These are phyloP conservation scores for Trichosurus vulpecula DNA, from an alignment of 2,797 vertebrate species.

Conservation along the genomic window DNA sequence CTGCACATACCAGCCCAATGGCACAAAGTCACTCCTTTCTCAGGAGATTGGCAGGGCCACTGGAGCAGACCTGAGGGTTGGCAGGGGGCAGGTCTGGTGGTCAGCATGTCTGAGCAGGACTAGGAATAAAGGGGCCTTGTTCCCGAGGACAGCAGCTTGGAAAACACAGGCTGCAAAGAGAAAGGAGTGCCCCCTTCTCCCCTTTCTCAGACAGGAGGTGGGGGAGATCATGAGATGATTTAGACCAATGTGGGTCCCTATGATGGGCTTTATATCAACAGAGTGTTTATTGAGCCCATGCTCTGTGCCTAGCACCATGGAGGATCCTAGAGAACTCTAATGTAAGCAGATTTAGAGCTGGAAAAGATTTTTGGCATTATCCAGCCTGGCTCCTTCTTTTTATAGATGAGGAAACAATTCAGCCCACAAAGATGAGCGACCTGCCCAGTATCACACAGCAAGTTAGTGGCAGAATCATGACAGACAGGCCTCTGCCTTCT, in stretches of 20 bases:
- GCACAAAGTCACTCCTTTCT: conserved; percentile 82
- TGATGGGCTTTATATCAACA: fast-evolving
- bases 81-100: conserved; percentile 80
- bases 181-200: background rate
- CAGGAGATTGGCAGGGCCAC: conserved; percentile 78
- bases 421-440: background rate
- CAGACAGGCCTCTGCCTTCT: background rate
- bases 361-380: background rate
- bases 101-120: conserved; percentile 76
- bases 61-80: conserved; percentile 76
- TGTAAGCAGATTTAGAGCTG: background rate
- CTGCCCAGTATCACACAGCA: background rate
- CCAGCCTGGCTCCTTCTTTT: background rate
- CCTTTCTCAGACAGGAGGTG: background rate
- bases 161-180: conserved; percentile 72
- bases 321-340: background rate
- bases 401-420: background rate
- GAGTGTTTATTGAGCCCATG: background rate
- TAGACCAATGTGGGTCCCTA: background rate
- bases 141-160: conserved; percentile 76
- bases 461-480: background rate
- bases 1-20: conserved; percentile 64
- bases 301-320: background rate
- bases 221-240: too few species aligned
- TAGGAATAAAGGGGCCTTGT: conserved; percentile 75